Base-by-base conservation (phyloP, 2,113 vertebrate species). In the Sphaerodactylus townsendi region DNA sequence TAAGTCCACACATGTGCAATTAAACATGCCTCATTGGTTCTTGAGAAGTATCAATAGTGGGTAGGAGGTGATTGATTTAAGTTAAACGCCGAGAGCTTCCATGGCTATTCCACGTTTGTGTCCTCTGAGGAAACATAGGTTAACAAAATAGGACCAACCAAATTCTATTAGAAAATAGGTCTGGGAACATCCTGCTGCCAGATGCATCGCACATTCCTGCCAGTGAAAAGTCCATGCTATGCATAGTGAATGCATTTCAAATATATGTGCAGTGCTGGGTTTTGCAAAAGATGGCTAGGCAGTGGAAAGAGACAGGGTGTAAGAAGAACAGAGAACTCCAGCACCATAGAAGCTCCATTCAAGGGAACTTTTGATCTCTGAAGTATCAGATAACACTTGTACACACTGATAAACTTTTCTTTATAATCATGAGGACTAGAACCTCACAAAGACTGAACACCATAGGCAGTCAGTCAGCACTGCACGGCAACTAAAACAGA, bases 1-100 rank as follows among this genome's bases (percentile, higher is more conserved):
- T 81, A 91, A 86, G 86, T 86, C 30, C 1, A 81, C 87, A 87
- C 87, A 72, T 70, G 85, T 87, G 92, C 89, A 90, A 94, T 95
- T 94, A 93, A 92, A 82, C 88, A 89, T 76, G 92, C 82, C 87
- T 93, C 89, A 91, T 88, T 87, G 89, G 53, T 53, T 87, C 92
- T 86, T 86, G 85, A 91, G 91, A 89, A 93, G 84, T 90, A 88
- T 94, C 88, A 93, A 79, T 82, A 93, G 91, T 70, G 86, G 77
- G 89, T 91, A 93, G 91, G 90, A 95, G 90, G 92, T 92, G 90
- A 93, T 78, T 91, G 93, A 93, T 90, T 95, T 94, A 92, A 93
- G 87, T 85, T 92, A 91, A 94, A 90, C 0, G 35, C 83, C 87
- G 39, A 53, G 28, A 78, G 82, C 78, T 74, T 81, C 62, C 39